Percentiles rank a stretch among this genome's conserved stretches.
Evolutionary conservation across 2,888 invertebrate species (phyloP).

Genomic region (Cerastis leucographa): DNA sequence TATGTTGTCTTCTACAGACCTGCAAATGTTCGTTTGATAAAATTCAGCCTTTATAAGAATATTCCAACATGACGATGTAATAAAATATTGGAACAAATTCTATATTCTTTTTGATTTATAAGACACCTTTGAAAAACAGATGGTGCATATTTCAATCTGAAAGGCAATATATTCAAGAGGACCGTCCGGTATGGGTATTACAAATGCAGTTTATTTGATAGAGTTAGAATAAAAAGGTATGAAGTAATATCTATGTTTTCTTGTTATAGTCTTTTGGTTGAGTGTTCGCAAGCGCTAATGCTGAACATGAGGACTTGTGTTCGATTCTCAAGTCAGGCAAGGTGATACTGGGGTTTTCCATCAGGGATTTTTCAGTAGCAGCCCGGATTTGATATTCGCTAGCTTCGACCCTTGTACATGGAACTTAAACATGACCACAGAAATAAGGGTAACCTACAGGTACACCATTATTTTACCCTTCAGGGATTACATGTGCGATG

Average conservation of each 20-base stretch:
- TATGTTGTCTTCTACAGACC: background rate
- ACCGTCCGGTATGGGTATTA: constrained; percentile 45
- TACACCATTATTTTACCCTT: background rate
- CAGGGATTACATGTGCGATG: background rate
- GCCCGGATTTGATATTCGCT: background rate
- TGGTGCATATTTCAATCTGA: constrained; percentile 57
- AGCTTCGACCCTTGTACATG: background rate
- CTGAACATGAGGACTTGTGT: background rate
- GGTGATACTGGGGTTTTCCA: background rate
- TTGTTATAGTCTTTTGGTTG: background rate
- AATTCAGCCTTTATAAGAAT: constrained; percentile 11
- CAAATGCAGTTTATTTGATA: constrained; percentile 47
- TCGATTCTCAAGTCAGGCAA: background rate
- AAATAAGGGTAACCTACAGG: background rate
- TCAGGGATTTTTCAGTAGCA: background rate
- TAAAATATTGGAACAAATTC: constrained; percentile 47
- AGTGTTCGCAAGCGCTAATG: background rate
- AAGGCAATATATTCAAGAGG: constrained; percentile 54
- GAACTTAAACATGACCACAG: background rate
- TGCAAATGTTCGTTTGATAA: background rate
- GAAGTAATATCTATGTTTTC: constrained; percentile 5
- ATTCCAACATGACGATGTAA: constrained; percentile 23
- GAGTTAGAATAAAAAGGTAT: constrained; percentile 32
- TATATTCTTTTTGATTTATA: constrained; percentile 47
- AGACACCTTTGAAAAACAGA: constrained; percentile 51